phyloP scores from a whole-genome alignment of 2,797 vertebrate species.

The Danio albolineatus region DNA sequence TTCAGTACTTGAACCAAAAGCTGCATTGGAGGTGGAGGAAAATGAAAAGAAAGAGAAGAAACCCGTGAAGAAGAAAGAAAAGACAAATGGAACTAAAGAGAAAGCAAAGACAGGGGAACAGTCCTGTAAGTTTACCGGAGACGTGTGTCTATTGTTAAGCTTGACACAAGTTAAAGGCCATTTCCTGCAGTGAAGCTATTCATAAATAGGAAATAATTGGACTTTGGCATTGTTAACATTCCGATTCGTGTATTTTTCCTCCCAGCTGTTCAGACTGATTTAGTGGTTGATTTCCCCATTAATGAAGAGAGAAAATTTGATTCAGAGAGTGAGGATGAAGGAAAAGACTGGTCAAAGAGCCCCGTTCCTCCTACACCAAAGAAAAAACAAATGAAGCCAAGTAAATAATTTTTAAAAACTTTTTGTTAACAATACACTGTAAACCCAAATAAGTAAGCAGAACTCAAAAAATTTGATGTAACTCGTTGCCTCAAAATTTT shows the following conservation, averaged over 20 bases:
- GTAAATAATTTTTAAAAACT: slow-evolving; percentile 61
- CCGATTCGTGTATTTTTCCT: slow-evolving; percentile 41
- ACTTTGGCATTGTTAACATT: slow-evolving; percentile 15
- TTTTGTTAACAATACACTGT: neutral
- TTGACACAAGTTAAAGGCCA: slow-evolving; percentile 29
- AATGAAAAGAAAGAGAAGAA: slow-evolving; percentile 62
- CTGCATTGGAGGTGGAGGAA: slow-evolving; percentile 58
- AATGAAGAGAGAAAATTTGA: slow-evolving; percentile 58
- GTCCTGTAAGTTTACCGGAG: slow-evolving; percentile 60
- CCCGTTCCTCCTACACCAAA: slow-evolving; percentile 61
- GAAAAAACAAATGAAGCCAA: slow-evolving; percentile 72
- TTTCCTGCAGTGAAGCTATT: slow-evolving; percentile 25
- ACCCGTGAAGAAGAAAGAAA: slow-evolving; percentile 63
- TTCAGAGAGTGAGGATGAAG: slow-evolving; percentile 64
- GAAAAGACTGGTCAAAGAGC: slow-evolving; percentile 57
- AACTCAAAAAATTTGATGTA: no score
- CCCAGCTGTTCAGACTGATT: slow-evolving; percentile 66
- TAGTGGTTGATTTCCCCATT: slow-evolving; percentile 56
- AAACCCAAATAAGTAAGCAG: no score
- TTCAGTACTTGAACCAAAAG: slow-evolving; percentile 33
- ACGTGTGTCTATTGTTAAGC: slow-evolving; percentile 19
- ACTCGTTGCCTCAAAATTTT: no score
- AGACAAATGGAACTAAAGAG: slow-evolving; percentile 66
- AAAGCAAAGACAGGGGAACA: slow-evolving; percentile 65
- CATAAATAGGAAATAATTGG: slow-evolving; percentile 50